phyloP scores from a whole-genome alignment of 2,888 invertebrate genomes.

The Brachyopa scutellaris region DNA sequence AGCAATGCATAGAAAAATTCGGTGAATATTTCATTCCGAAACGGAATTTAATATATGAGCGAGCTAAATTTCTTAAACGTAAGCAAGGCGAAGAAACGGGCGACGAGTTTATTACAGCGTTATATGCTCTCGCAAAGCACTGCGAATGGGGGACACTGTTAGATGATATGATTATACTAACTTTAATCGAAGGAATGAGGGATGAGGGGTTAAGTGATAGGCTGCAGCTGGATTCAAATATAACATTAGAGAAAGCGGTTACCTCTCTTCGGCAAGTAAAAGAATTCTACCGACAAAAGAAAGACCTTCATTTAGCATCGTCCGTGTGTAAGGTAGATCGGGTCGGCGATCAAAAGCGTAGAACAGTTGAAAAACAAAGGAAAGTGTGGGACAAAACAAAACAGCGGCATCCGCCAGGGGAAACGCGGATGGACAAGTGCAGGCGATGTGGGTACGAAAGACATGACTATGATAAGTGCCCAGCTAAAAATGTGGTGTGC shows the following conservation, averaged over 20 bases:
- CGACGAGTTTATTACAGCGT: background rate
- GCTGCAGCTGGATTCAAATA: conserved; percentile 1
- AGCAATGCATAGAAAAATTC: conserved; percentile 1
- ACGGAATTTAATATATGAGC: conserved; percentile 21
- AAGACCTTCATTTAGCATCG: conserved; percentile 1
- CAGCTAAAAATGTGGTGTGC: conserved; percentile 4
- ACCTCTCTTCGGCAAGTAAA: background rate
- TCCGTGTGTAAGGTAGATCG: background rate
- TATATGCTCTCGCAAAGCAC: background rate
- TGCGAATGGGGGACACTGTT: conserved; percentile 7
- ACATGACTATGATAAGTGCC: conserved; percentile 14
- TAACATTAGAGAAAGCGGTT: conserved; percentile 9
- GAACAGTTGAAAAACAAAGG: background rate
- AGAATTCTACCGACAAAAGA: background rate
- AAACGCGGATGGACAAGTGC: background rate
- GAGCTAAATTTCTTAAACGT: conserved; percentile 13
- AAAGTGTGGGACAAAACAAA: background rate
- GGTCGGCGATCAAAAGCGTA: too few species aligned
- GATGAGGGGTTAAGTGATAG: conserved; percentile 8
- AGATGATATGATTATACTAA: conserved; percentile 17
- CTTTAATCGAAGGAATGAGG: conserved; percentile 6
- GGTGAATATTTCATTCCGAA: conserved; percentile 29
- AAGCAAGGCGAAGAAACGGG: conserved; percentile 1
- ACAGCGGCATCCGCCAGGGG: too few species aligned
- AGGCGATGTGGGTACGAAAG: conserved; percentile 27